These are phyloP conservation scores for Achlya flavicornis DNA, from an alignment of 2,888 invertebrate species.

Conservation along the genomic window DNA sequence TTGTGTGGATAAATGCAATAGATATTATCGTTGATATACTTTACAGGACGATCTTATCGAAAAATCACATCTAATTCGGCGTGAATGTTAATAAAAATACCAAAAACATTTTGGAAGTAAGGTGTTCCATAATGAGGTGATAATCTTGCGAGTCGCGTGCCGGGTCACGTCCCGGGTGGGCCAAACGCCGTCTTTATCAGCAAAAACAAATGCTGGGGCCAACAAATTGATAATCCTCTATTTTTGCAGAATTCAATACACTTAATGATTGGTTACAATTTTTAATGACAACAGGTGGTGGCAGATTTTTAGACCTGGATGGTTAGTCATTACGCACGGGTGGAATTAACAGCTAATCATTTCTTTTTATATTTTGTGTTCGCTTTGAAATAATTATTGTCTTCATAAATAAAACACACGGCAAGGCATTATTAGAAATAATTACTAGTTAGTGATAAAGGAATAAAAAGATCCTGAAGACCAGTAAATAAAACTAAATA, in stretches of 20 bases:
- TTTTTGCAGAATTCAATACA: neutral
- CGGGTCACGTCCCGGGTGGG: slow-evolving; percentile 8
- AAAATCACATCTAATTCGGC: neutral
- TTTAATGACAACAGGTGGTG: neutral
- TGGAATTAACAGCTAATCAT: neutral
- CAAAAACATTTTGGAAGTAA: neutral
- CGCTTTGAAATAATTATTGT: no score
- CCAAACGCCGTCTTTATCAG: neutral
- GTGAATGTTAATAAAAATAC: neutral
- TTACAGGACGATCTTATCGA: no score
- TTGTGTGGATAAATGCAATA: neutral
- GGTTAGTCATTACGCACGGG: neutral
- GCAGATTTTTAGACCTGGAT: neutral
- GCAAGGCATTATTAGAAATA: neutral
- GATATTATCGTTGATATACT: no score
- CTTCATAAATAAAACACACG: no score
- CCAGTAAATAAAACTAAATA: neutral
- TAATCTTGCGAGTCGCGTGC: slow-evolving; percentile 9
- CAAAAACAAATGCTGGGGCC: neutral
- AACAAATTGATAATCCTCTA: neutral
- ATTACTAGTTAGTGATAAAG: no score
- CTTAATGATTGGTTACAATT: neutral
- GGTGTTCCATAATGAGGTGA: slow-evolving; percentile 5
- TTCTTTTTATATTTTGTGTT: neutral
- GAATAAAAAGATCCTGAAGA: no score